Conservation (phyloP, 1,140 invertebrate species). For the Mya arenaria region DNA sequence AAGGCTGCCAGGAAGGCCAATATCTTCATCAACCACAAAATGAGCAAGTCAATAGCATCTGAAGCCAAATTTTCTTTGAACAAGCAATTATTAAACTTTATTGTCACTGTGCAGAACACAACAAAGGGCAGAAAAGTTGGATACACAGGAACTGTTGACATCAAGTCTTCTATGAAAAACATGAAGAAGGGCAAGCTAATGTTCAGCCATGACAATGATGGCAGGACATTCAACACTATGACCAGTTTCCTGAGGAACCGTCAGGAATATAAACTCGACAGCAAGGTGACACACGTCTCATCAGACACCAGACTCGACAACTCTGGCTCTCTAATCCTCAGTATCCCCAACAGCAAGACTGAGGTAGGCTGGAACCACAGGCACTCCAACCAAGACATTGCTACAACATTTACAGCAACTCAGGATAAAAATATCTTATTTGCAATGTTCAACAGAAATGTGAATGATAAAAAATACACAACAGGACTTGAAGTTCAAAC, state of each 20-base stretch:
- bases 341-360: not conserved
- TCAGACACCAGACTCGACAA: conserved; percentile 26
- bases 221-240: conserved; percentile 47
- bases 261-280: conserved; percentile 49
- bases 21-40: conserved; percentile 31
- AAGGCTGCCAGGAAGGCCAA: conserved; percentile 1
- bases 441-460: too few species aligned
- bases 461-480: too few species aligned
- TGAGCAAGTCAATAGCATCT: conserved; percentile 29
- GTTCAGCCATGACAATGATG: conserved; percentile 53
- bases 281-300: conserved; percentile 50
- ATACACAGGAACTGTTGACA: conserved; percentile 42
- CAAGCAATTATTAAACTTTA: conserved; percentile 33
- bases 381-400: not conserved
- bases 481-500: too few species aligned
- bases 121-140: conserved; percentile 34
- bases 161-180: conserved; percentile 58
- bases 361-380: conserved; percentile 52
- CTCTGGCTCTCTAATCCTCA: conserved; percentile 46
- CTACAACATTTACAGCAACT: conserved; percentile 8
- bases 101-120: conserved; percentile 15
- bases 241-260: conserved; percentile 49
- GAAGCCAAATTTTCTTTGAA: conserved; percentile 27
- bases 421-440: conserved; percentile 25
- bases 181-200: conserved; percentile 47